Conservation (phyloP, 2,113 vertebrate species). For the Microcebus murinus region DNA sequence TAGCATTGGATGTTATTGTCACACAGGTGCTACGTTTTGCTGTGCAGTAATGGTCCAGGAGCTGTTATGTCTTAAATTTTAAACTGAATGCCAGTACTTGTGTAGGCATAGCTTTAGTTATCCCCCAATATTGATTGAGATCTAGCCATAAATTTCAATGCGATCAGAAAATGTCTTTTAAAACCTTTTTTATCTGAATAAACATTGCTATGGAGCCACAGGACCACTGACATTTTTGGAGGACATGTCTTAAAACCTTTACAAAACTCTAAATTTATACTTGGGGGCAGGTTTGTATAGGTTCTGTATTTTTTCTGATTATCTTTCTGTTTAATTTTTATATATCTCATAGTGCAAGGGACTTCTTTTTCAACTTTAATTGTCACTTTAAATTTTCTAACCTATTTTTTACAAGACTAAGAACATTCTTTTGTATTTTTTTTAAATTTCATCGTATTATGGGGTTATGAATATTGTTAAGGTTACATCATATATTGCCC, state of each 20-base stretch:
- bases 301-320: background rate
- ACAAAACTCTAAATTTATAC: background rate
- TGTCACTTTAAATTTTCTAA: background rate
- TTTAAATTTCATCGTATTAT: too few species aligned
- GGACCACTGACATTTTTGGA: background rate
- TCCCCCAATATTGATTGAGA: background rate
- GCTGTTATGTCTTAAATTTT: slow-evolving; percentile 12
- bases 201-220: background rate
- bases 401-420: background rate
- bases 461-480: too few species aligned
- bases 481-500: too few species aligned
- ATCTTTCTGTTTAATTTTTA: background rate
- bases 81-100: background rate
- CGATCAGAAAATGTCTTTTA: background rate
- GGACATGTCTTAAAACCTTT: background rate
- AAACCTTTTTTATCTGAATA: background rate
- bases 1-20: background rate
- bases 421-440: background rate
- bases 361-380: background rate
- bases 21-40: background rate
- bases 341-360: background rate
- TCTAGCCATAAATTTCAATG: background rate
- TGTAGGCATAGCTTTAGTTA: background rate
- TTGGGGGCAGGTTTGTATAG: background rate
- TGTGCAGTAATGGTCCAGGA: background rate